Base-by-base conservation (phyloP, 2,113 vertebrate genomes). In the Pseudopodoces humilis region DNA sequence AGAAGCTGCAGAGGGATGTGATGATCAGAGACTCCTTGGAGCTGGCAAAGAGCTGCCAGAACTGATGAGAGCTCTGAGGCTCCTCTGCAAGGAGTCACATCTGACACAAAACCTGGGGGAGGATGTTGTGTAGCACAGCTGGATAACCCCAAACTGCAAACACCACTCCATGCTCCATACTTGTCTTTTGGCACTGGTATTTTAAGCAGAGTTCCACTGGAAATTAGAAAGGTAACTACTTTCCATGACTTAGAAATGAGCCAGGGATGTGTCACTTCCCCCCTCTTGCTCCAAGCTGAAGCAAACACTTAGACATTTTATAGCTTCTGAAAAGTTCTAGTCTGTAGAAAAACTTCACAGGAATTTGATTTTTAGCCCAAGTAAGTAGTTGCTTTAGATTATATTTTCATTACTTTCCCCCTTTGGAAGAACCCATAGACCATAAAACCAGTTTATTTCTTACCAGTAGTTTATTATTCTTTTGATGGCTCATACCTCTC, bases 401-500 rank as follows among this genome's bases (percentile, higher is more conserved):
- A 41, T 71, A 22, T 92, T 83, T 96, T 93, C 41, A 55, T 95
- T 86, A 52, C 39, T 67, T 16, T 43, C n/a, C 23, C 21, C 90
- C 20, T 63, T 71, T 83, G 53, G 85, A 93, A 93, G 59, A 44
- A 68, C 56, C 13, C 21, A 6, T 43, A 58, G 64, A 41, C 56
- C 15, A 63, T 90, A 88, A 92, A 93, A 75, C 24, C 22, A 83
- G 41, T 88, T 90, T 17, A 77, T 94, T 85, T 96, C 83, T 94
- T 86, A 94, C 22, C 31, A 64, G 49, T 71, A 90, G 69, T 93
- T 94, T 71, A 43, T 86, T 91, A 53, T 79, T 93, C 56, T 95
- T 96, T 90, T 53, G 52, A 58, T 60, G 76, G 56, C 43, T 92
- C 41, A 46, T 88, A 52, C 37, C 14, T 83, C 53, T 74, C 28